These are phyloP conservation scores for Mayetiola destructor DNA, from an alignment of 2,888 invertebrate genomes.

Conservation along the genomic window DNA sequence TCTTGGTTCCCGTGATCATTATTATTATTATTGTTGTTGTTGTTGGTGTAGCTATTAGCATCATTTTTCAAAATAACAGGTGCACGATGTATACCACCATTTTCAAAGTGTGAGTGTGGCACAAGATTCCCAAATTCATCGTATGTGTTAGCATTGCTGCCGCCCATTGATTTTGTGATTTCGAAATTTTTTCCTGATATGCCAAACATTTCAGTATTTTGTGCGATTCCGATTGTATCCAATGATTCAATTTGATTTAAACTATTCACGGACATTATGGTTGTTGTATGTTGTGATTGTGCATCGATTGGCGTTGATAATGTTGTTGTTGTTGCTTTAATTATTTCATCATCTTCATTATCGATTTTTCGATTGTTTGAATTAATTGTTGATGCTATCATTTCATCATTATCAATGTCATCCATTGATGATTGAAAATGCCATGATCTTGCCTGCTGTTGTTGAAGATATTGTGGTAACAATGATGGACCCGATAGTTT, in stretches of 20 bases:
- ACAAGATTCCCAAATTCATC: neutral
- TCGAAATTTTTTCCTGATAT: neutral
- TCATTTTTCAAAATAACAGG: neutral
- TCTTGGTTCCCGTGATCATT: neutral
- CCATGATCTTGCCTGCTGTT: neutral
- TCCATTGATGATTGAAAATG: neutral
- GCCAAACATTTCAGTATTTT: conserved; percentile 1
- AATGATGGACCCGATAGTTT: neutral
- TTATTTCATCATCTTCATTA: neutral
- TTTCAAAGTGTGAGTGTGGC: no score
- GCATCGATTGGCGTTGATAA: neutral
- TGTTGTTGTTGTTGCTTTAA: neutral
- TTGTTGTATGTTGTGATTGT: neutral
- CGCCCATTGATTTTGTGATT: no score
- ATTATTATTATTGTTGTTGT: no score
- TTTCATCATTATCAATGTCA: neutral
- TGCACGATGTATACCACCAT: neutral
- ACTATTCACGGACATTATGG: neutral
- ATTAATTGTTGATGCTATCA: neutral
- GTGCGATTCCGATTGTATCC: neutral
- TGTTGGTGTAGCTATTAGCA: neutral
- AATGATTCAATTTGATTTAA: neutral
- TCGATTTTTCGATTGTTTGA: neutral
- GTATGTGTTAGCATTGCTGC: neutral
- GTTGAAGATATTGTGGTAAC: neutral